These are phyloP conservation scores for Drosophila bipectinata DNA, from an alignment of 1,140 invertebrate genomes.

Conservation along the genomic window DNA sequence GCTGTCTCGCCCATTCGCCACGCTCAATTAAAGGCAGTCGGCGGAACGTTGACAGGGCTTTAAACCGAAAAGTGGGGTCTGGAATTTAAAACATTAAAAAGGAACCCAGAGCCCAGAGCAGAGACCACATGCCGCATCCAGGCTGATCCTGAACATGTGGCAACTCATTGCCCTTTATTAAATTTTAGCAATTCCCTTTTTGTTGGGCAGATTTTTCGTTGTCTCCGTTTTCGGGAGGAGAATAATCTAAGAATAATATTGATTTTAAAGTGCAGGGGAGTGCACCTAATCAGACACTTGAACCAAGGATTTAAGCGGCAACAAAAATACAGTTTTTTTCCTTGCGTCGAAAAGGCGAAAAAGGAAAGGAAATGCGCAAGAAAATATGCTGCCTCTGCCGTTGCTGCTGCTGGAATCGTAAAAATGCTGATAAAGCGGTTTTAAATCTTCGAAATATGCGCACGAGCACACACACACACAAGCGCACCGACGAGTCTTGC, in stretches of 20 bases:
- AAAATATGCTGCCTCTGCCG: conserved; percentile 44
- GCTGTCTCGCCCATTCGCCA: conserved; percentile 59
- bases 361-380: conserved; percentile 47
- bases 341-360: conserved; percentile 20
- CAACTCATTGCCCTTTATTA: conserved; percentile 63
- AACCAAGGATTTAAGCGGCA: conserved; percentile 77
- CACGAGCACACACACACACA: conserved; percentile 52
- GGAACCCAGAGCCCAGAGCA: background rate
- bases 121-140: conserved; percentile 48
- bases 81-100: background rate
- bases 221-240: conserved; percentile 32
- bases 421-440: conserved; percentile 80
- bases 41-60: conserved; percentile 56
- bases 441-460: conserved; percentile 60
- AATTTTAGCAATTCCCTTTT: conserved; percentile 59
- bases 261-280: conserved; percentile 74
- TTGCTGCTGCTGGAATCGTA: conserved; percentile 45
- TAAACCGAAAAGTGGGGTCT: conserved; percentile 8
- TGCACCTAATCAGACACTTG: conserved; percentile 80
- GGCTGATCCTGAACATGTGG: conserved; percentile 55
- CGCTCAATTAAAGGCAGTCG: conserved; percentile 70
- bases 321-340: conserved; percentile 72
- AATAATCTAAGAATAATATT: conserved; percentile 81
- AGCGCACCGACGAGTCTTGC: conserved; percentile 18
- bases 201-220: conserved; percentile 42